These are phyloP conservation scores for Fregata magnificens DNA, from an alignment of 2,113 vertebrate genomes.

Conservation along the genomic window DNA sequence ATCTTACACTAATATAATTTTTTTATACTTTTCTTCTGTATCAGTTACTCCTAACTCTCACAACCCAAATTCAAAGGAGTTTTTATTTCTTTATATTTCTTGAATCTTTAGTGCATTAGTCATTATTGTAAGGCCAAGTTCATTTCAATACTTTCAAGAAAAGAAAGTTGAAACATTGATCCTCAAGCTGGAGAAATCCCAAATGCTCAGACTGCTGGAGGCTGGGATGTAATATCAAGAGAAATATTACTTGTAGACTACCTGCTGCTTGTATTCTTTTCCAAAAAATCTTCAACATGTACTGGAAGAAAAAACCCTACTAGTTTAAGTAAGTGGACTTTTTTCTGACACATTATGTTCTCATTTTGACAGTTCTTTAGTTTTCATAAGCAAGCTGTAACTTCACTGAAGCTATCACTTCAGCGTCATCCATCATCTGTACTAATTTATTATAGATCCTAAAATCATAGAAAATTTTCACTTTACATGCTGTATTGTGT, in stretches of 20 bases:
- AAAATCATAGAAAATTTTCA: not conserved
- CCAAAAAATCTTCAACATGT: not conserved
- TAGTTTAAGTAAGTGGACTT: not conserved
- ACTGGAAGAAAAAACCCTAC: not conserved
- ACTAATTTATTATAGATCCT: not conserved
- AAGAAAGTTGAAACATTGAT: not conserved
- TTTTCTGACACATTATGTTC: not conserved
- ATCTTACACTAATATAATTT: not conserved
- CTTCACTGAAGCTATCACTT: not conserved
- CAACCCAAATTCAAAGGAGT: not conserved
- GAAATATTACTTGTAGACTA: not conserved
- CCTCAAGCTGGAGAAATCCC: not conserved
- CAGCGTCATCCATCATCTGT: rapidly evolving
- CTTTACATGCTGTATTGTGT: not conserved
- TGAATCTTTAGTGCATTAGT: not conserved
- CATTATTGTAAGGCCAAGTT: not conserved
- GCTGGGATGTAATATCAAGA: not conserved
- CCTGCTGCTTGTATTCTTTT: not conserved
- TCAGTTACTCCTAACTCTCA: not conserved
- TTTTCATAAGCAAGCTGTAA: not conserved
- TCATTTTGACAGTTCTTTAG: not conserved
- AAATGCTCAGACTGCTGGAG: not conserved
- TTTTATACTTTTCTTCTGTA: not conserved
- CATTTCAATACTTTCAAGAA: not conserved
- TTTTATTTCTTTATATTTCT: not conserved